phyloP scores from a whole-genome alignment of 2,888 invertebrate genomes.

The Drosophila quinaria region DNA sequence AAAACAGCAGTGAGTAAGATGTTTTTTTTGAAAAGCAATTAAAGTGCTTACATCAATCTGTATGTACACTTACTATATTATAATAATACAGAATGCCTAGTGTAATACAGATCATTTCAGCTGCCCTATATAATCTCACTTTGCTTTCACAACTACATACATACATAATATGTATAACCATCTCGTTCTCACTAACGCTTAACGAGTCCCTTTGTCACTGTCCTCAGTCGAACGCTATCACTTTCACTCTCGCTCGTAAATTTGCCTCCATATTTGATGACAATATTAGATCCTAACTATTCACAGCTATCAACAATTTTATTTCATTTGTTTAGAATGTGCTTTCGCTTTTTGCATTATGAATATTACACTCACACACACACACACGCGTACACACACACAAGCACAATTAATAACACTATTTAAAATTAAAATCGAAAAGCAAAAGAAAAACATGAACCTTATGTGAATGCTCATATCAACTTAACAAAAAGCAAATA shows the following conservation, averaged over 20 bases:
- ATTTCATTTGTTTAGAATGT: constrained; percentile 41
- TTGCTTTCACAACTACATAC: neutral
- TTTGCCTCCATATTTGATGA: constrained; percentile 66
- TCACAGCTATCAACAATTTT: constrained; percentile 35
- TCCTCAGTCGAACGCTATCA: neutral
- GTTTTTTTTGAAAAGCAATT: constrained; percentile 35
- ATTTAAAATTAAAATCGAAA: constrained; percentile 4
- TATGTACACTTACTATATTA: constrained; percentile 5
- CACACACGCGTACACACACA: constrained; percentile 18
- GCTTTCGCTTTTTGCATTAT: constrained; percentile 46
- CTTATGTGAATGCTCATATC: constrained; percentile 80
- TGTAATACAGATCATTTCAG: constrained; percentile 17
- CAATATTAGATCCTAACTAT: constrained; percentile 75
- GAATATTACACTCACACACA: constrained; percentile 4
- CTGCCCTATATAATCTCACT: constrained; percentile 9
- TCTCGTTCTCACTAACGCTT: constrained; percentile 1
- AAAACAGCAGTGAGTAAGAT: constrained; percentile 38
- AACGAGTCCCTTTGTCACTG: neutral
- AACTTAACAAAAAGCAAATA: constrained; percentile 55
- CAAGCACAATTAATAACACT: constrained; percentile 8
- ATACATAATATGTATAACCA: too few relatives aligned
- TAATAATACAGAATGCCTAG: constrained; percentile 15
- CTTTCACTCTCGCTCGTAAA: neutral
- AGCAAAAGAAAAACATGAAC: constrained; percentile 44
- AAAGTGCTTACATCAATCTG: neutral